Percentiles rank a stretch among this genome's conserved stretches.
These are phyloP conservation scores for Pilophorus perplexus DNA, from an alignment of 2,888 invertebrate genomes.

Conservation along the genomic window DNA sequence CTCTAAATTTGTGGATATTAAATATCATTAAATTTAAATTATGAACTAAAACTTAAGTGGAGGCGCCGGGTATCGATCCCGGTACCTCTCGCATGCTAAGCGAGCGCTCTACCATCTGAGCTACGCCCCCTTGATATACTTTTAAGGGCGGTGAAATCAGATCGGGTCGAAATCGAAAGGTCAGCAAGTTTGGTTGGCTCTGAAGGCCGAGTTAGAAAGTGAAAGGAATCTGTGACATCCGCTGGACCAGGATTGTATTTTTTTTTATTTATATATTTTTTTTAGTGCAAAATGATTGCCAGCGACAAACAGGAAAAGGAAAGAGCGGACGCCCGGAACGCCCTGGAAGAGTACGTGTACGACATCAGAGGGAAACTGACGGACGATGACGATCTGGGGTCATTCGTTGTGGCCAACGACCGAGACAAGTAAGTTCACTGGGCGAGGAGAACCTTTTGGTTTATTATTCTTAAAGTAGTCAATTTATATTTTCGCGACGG, in stretches of 20 bases:
- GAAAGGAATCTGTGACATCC: no score
- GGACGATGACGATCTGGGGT: slow-evolving; percentile 70
- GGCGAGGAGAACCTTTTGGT: no score
- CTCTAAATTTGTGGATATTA: no score
- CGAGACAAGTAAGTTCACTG: slow-evolving; percentile 42
- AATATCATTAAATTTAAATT: no score
- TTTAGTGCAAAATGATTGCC: slow-evolving; percentile 72
- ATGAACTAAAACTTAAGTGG: no score
- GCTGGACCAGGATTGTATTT: no score
- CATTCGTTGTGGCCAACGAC: slow-evolving; percentile 71
- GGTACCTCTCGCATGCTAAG: slow-evolving; percentile 61
- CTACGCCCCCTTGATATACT: slow-evolving; percentile 56
- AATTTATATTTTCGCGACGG: no score
- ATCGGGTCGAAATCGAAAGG: no score
- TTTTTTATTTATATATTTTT: slow-evolving; percentile 33
- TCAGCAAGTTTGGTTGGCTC: no score
- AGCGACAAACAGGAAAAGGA: slow-evolving; percentile 92
- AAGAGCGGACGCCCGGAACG: slow-evolving; percentile 91
- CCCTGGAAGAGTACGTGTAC: slow-evolving; percentile 97
- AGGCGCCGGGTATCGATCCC: slow-evolving; percentile 57
- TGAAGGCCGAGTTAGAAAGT: no score
- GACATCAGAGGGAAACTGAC: slow-evolving; percentile 87
- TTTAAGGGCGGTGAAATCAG: no score
- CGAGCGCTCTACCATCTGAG: slow-evolving; percentile 60
- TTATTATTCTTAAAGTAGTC: no score